phyloP scores from a whole-genome alignment of 2,113 vertebrate genomes.

The Lepus timidus region DNA sequence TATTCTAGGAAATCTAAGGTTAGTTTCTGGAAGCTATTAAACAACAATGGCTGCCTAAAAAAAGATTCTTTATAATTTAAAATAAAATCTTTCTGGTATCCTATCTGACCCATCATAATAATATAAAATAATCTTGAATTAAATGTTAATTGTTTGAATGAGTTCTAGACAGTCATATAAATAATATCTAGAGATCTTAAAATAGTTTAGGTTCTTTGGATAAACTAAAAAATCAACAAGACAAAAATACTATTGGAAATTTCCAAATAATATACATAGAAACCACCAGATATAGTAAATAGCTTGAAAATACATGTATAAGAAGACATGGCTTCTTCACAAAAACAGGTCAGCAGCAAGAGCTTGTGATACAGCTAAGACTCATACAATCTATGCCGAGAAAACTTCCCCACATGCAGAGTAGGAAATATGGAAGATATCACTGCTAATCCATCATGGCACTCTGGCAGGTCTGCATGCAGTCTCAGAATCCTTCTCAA shows the following conservation, averaged over 20 bases:
- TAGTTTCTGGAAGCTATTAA: conserved; percentile 55
- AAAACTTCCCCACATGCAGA: neutral
- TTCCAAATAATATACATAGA: neutral
- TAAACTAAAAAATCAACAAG: conserved; percentile 63
- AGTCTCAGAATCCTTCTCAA: neutral
- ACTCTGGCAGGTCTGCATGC: neutral
- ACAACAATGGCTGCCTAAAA: neutral
- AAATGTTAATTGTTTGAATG: conserved; percentile 36
- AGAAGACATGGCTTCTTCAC: neutral
- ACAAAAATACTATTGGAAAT: neutral
- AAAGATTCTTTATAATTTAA: neutral
- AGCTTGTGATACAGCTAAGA: neutral
- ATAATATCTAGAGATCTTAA: conserved; percentile 18
- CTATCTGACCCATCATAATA: conserved; percentile 43
- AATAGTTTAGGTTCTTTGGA: conserved; percentile 30
- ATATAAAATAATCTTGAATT: conserved; percentile 50
- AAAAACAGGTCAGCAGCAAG: neutral
- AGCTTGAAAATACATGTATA: neutral
- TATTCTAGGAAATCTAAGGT: conserved; percentile 13
- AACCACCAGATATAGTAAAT: neutral
- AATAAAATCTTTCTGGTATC: neutral
- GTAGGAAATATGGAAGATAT: accelerated
- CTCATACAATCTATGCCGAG: neutral
- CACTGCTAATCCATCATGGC: accelerated
- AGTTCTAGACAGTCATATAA: conserved; percentile 45